Evolutionary conservation across 92 coral and sea anemone genomes (phyloP).

Genomic region (Porites divaricata): DNA sequence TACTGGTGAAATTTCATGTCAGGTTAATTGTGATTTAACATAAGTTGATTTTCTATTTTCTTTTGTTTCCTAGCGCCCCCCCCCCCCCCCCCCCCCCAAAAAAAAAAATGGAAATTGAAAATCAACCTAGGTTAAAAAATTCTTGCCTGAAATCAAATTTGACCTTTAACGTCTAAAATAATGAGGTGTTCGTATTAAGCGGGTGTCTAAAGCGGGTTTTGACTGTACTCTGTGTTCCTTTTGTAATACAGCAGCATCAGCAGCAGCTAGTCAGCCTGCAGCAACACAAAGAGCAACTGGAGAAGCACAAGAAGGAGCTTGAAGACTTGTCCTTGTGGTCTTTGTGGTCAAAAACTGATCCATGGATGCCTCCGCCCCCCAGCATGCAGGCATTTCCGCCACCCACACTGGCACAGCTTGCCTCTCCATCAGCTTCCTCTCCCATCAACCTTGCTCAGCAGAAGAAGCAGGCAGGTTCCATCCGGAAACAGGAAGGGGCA

Average conservation of each 20-base stretch:
- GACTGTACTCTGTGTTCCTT: not conserved
- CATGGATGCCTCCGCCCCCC: conserved; percentile 43
- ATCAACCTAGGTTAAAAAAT: too few species aligned
- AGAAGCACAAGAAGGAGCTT: conserved; percentile 96
- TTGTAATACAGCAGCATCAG: conserved; percentile 85
- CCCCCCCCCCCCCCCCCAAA: too few species aligned
- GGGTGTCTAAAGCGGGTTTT: too few species aligned
- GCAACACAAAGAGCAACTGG: conserved; percentile 92
- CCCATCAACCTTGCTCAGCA: conserved; percentile 82
- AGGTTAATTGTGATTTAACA: too few species aligned
- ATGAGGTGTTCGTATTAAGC: too few species aligned
- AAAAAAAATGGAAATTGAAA: too few species aligned
- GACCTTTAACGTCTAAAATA: too few species aligned
- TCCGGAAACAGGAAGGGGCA: conserved; percentile 34
- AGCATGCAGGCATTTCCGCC: conserved; percentile 6
- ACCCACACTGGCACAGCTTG: not conserved
- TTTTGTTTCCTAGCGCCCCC: too few species aligned
- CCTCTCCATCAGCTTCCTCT: conserved; percentile 7
- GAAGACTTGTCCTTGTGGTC: conserved; percentile 95
- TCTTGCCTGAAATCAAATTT: too few species aligned
- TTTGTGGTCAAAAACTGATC: conserved; percentile 52
- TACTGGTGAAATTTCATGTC: too few species aligned
- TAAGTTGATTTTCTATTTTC: too few species aligned
- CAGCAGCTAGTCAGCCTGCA: conserved; percentile 94
- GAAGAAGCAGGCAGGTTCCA: conserved; percentile 53